Percentiles rank a stretch among this genome's conserved stretches.
These are phyloP conservation scores for Rhyacophila brunnea DNA, from an alignment of 1,140 invertebrate species.

Conservation along the genomic window DNA sequence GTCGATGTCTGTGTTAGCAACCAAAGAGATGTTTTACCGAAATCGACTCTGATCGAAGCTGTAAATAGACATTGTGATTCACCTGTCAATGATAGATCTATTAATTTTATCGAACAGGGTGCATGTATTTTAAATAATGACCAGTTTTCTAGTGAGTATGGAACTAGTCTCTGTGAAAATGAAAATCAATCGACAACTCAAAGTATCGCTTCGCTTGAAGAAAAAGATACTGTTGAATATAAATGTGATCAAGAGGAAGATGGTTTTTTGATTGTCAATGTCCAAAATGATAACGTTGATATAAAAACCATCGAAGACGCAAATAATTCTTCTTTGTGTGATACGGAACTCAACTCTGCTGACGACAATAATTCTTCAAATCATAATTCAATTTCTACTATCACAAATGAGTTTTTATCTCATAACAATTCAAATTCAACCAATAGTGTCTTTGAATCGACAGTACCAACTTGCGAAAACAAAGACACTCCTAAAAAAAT, in stretches of 20 bases:
- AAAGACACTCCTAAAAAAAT: constrained; percentile 38
- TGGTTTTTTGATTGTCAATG: background rate
- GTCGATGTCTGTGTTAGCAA: constrained; percentile 49
- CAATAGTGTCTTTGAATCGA: background rate
- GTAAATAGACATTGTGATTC: constrained; percentile 44
- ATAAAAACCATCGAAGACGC: background rate
- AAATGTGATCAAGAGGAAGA: background rate
- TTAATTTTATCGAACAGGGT: constrained; percentile 58
- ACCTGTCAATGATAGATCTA: constrained; percentile 48
- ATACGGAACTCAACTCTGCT: background rate
- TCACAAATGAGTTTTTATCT: background rate
- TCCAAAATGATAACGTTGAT: background rate
- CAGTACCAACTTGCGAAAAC: constrained; percentile 22
- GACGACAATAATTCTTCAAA: background rate
- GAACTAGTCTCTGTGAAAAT: background rate
- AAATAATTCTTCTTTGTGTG: background rate
- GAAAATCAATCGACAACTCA: background rate
- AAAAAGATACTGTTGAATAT: background rate
- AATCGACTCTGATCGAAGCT: constrained; percentile 46
- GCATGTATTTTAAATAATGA: constrained; percentile 40
- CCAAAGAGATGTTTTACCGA: constrained; percentile 20
- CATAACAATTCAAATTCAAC: background rate
- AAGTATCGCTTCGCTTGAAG: background rate
- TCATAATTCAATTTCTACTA: constrained; percentile 17
- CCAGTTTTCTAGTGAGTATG: background rate